Conservation (phyloP, 2,113 vertebrate species). For the Aramus guarauna region DNA sequence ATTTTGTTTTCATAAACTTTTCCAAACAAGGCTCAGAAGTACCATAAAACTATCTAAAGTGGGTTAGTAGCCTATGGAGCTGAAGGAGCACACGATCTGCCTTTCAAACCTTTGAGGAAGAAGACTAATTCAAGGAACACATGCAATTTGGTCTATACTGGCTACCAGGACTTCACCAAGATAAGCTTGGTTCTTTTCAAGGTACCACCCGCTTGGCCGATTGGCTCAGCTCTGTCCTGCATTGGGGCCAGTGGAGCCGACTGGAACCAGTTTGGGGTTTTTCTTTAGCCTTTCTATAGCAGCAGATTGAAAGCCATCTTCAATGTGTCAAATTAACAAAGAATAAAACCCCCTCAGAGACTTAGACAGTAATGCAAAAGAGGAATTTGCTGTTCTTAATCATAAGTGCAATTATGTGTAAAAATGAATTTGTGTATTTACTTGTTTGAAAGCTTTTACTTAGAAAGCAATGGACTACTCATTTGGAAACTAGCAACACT, state of each 20-base stretch:
- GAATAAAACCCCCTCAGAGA: neutral
- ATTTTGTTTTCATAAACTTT: neutral
- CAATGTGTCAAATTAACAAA: neutral
- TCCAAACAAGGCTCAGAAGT: neutral
- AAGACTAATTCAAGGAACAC: neutral
- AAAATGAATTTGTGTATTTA: neutral
- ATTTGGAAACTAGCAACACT: neutral
- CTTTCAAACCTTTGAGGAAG: neutral
- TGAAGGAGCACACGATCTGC: neutral
- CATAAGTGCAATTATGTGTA: neutral
- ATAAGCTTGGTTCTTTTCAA: neutral
- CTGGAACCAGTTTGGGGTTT: neutral
- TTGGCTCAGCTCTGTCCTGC: neutral
- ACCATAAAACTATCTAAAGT: neutral
- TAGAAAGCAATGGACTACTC: neutral
- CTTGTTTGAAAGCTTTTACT: neutral
- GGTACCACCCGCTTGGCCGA: neutral
- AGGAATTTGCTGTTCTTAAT: neutral
- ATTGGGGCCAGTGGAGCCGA: rapidly evolving
- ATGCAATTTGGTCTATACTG: rapidly evolving
- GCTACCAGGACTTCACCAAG: neutral
- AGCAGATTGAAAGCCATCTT: neutral
- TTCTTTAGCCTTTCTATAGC: neutral
- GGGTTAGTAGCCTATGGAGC: neutral
- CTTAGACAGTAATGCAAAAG: neutral